These are phyloP conservation scores for Carlito syrichta DNA, from an alignment of 2,113 vertebrate genomes.

Conservation along the genomic window DNA sequence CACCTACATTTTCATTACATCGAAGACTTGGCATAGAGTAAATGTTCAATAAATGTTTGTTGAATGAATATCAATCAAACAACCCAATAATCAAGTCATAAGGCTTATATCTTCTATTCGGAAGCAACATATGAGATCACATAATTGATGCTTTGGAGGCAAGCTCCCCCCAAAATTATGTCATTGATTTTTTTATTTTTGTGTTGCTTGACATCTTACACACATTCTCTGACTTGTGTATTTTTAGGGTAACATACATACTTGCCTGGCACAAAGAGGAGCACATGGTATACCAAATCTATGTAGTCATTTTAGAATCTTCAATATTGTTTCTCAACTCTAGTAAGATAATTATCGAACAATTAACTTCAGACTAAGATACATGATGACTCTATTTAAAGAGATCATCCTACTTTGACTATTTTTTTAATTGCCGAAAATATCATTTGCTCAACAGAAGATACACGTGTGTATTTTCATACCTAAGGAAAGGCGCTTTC, in stretches of 20 bases:
- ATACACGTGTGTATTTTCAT: not conserved
- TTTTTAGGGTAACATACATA: not conserved
- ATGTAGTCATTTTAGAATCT: not conserved
- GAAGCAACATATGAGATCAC: not conserved
- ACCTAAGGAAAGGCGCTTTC: not conserved
- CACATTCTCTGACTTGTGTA: not conserved
- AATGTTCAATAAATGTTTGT: not conserved
- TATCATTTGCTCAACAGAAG: not conserved
- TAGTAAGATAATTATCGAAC: not conserved
- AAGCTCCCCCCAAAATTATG: not conserved
- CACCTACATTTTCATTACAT: not conserved
- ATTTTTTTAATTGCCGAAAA: not conserved
- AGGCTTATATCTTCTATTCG: not conserved
- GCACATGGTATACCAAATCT: not conserved
- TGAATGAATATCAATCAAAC: not conserved
- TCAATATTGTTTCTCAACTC: not conserved
- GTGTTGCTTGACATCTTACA: not conserved
- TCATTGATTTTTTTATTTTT: not conserved
- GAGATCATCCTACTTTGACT: not conserved
- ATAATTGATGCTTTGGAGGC: not conserved
- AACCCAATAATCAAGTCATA: not conserved
- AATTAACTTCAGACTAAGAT: not conserved
- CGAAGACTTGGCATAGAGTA: not conserved
- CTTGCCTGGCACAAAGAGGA: not conserved
- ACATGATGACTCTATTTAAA: not conserved